Evolutionary conservation across 2,797 vertebrate species (phyloP).

Genomic region (Distichodus sexfasciatus): DNA sequence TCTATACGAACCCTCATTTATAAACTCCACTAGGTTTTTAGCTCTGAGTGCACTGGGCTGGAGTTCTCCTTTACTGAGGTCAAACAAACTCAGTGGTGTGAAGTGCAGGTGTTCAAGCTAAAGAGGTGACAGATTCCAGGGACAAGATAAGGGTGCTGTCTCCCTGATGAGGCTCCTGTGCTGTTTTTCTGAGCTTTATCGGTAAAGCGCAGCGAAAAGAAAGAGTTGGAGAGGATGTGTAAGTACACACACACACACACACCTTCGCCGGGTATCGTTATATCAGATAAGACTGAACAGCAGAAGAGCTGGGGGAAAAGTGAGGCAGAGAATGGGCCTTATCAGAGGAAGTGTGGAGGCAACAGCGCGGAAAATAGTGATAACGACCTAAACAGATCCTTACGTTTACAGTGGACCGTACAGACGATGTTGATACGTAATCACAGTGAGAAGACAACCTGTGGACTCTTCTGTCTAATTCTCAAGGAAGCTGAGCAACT

Average conservation of each 20-base stretch:
- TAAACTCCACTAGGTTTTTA: constrained; percentile 53
- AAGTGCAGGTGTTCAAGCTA: constrained; percentile 9
- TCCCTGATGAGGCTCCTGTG: constrained; percentile 4
- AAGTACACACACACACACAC: constrained; percentile 25
- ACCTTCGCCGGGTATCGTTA: constrained; percentile 43
- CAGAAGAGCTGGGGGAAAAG: constrained; percentile 53
- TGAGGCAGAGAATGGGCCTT: constrained; percentile 58
- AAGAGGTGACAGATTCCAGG: constrained; percentile 22
- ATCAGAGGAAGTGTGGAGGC: constrained; percentile 66
- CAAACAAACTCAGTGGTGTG: constrained; percentile 18
- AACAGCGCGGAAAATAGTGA: constrained; percentile 65
- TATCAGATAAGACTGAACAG: constrained; percentile 62
- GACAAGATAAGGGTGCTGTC: constrained; percentile 16
- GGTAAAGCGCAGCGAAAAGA: constrained; percentile 7
- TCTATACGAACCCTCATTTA: not conserved
- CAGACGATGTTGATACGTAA: constrained; percentile 47
- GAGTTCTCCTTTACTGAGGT: not conserved
- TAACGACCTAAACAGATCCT: constrained; percentile 41
- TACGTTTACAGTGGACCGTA: constrained; percentile 41
- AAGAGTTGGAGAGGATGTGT: constrained; percentile 2
- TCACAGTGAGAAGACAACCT: constrained; percentile 8
- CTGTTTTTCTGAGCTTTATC: constrained; percentile 10
- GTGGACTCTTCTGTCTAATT: constrained; percentile 21
- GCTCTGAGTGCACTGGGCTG: constrained; percentile 40
- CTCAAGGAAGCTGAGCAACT: not conserved